Evolutionary conservation across 1,140 invertebrate genomes (phyloP).

Genomic region (Cylas formicarius): DNA sequence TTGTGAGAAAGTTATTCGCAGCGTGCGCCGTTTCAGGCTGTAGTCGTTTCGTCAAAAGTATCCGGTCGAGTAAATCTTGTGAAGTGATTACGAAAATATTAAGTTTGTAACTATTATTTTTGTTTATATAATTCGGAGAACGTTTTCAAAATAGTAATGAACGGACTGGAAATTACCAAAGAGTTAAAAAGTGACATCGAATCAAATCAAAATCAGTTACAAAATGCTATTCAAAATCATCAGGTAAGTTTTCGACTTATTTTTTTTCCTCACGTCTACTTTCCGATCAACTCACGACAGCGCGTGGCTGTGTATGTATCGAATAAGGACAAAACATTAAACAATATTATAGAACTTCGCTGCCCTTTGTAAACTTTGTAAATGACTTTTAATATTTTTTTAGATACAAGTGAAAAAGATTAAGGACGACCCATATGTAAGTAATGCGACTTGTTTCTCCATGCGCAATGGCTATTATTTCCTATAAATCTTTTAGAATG

Average conservation of each 20-base stretch:
- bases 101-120: slow-evolving; percentile 13
- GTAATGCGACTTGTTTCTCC: no score
- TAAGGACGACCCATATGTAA: slow-evolving; percentile 54
- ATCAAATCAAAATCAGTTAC: slow-evolving; percentile 55
- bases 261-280: slow-evolving; percentile 25
- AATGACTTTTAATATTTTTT: no score
- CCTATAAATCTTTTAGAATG: slow-evolving; percentile 29
- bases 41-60: slow-evolving; percentile 12
- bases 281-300: no score
- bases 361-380: no score
- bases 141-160: slow-evolving; percentile 19
- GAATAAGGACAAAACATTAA: no score
- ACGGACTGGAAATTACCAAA: slow-evolving; percentile 56
- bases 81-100: slow-evolving; percentile 13
- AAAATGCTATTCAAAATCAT: slow-evolving; percentile 59
- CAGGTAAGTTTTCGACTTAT: slow-evolving; percentile 48
- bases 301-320: no score
- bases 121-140: neutral
- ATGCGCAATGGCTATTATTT: no score
- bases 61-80: slow-evolving; percentile 13
- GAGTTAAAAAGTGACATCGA: slow-evolving; percentile 56
- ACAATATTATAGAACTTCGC: no score
- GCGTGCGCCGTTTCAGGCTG: slow-evolving; percentile 15
- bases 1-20: slow-evolving; percentile 14
- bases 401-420: slow-evolving; percentile 50